phyloP scores from a whole-genome alignment of 2,888 invertebrate genomes.

The Callimorpha dominula region DNA sequence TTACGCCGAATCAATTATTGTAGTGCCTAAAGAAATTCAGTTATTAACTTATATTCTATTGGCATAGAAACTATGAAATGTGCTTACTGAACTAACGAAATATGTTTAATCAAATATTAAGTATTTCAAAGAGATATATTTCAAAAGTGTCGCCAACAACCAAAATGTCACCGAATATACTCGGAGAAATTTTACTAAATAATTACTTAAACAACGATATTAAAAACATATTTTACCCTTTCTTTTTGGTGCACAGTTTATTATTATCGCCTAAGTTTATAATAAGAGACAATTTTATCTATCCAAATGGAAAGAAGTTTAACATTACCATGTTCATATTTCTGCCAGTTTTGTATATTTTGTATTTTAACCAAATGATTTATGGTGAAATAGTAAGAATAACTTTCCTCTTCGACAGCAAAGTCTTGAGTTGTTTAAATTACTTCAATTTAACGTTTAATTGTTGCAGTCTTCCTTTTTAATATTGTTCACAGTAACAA shows the following conservation, averaged over 20 bases:
- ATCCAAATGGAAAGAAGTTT: no score
- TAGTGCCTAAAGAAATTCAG: no score
- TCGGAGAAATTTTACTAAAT: slow-evolving; percentile 12
- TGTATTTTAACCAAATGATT: not conserved
- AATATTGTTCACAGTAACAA: no score
- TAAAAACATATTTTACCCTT: no score
- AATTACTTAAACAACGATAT: no score
- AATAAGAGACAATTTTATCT: no score
- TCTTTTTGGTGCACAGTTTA: no score
- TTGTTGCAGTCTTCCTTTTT: not conserved
- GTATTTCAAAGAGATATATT: not conserved
- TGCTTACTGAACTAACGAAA: no score
- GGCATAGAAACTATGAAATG: not conserved
- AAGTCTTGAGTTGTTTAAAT: not conserved
- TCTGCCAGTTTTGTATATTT: slow-evolving; percentile 8
- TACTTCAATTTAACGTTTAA: not conserved
- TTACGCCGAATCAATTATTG: no score
- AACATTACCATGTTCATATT: not conserved
- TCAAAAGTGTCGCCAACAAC: not conserved
- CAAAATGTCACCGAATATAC: slow-evolving; percentile 10
- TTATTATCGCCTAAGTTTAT: no score
- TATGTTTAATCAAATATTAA: no score
- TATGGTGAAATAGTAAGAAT: not conserved
- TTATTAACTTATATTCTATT: no score
- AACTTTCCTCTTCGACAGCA: not conserved